Evolutionary conservation across 2,113 vertebrate genomes (phyloP).

Genomic region (Odobenus rosmarus): DNA sequence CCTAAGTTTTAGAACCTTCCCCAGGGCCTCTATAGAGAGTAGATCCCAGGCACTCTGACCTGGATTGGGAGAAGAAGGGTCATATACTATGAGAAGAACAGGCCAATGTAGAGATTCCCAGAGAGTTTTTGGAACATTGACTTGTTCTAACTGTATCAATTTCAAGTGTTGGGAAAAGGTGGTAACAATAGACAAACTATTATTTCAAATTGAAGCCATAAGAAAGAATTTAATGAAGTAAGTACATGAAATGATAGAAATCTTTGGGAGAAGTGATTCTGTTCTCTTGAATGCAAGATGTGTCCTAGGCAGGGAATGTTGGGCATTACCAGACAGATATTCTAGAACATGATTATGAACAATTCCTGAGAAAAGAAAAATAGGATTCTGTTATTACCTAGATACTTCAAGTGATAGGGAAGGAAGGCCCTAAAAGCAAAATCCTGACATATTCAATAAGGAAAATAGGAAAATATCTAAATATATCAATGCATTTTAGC

Average conservation of each 20-base stretch:
- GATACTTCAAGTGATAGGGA: not conserved
- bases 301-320: not conserved
- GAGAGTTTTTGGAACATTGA: not conserved
- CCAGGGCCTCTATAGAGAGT: not conserved
- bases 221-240: not conserved
- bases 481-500: not conserved
- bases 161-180: not conserved
- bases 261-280: not conserved
- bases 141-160: not conserved
- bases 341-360: not conserved
- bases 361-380: conserved; percentile 24
- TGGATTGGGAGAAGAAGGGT: not conserved
- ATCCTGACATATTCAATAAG: not conserved
- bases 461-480: not conserved
- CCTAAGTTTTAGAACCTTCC: not conserved
- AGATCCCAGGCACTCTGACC: not conserved
- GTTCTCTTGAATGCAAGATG: not conserved
- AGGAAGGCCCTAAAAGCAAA: not conserved
- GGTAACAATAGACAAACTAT: not conserved
- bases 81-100: not conserved
- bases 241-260: not conserved
- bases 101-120: not conserved
- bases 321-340: not conserved
- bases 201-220: not conserved
- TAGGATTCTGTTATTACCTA: not conserved